Evolutionary conservation across 2,113 vertebrate genomes (phyloP), one percentile per base, ranked within the genome.

Genomic region (Cyprinodon brontotheroides): DNA sequence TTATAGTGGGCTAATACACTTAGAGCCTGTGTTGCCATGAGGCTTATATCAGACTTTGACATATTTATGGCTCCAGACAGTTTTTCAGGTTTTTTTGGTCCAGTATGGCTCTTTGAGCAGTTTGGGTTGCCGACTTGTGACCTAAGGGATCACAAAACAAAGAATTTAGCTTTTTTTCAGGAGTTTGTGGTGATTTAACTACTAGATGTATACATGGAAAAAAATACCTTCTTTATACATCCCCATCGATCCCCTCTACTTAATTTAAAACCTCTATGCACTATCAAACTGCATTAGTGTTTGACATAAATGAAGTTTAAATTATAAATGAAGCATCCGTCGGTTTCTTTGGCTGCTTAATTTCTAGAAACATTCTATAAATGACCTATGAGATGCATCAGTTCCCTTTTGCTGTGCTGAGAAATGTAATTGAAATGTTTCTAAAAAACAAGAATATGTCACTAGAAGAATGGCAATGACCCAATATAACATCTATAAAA

Each of bases 291-390:
- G 50, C 62, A 65, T 50, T 65, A 43, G 39, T 79, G 78, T 80
- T 66, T 72, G 60, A 86, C 47, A 53, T 75, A 85, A 62, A 68
- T 67, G 59, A 83, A 76, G 66, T 29, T 29, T 29, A 72, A 72
- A 66, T 64, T 62, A 76, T 74, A 48, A 20, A 20, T 53, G 67
- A 89, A 78, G 73, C 65, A 41, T 86, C 68, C 59, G 66, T 74
- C 65, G 92, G 89, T 92, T 92, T 72, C 88, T 80, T 92, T 91
- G 83, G 72, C 78, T 71, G 87, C 88, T 79, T 48, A 2, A 73
- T 80, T 69, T 79, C 72, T 53, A 75, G 78, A 78, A 87, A 66
- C 69, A 80, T 90, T 84, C 89, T 86, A 82, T 84, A 74, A 89
- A 88, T 83, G 68, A 74, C 71, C 50, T 29, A 79, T 82, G 78